phyloP scores from a whole-genome alignment of 2,888 invertebrate genomes.

The Gandaritis pyraliata region DNA sequence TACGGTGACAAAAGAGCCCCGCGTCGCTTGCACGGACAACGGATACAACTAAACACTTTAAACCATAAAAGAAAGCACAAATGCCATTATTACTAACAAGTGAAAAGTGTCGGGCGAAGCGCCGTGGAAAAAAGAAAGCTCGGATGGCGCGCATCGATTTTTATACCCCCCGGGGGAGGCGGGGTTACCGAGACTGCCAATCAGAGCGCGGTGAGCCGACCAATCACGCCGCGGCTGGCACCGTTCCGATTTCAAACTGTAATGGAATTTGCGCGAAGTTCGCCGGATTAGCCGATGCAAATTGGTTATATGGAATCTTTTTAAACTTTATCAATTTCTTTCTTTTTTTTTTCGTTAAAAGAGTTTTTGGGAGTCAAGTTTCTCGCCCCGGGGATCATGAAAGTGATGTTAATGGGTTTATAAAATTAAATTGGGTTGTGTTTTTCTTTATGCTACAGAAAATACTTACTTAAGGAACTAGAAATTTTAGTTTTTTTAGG shows the following conservation, averaged over 20 bases:
- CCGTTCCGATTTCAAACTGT: constrained; percentile 76
- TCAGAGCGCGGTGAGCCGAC: constrained; percentile 76
- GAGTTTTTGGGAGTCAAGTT: constrained; percentile 39
- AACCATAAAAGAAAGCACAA: constrained; percentile 75
- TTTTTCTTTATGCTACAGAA: too few species aligned
- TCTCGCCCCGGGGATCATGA: constrained; percentile 23
- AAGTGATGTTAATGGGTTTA: constrained; percentile 39
- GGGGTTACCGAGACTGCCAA: constrained; percentile 76
- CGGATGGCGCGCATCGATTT: constrained; percentile 75
- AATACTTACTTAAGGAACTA: too few species aligned
- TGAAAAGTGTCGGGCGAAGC: constrained; percentile 74
- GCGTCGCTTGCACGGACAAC: constrained; percentile 73
- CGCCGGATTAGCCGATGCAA: constrained; percentile 73
- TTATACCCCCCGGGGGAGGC: constrained; percentile 78
- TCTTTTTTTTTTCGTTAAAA: constrained; percentile 35
- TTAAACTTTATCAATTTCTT: constrained; percentile 44
- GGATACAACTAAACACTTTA: constrained; percentile 81
- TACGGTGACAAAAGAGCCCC: constrained; percentile 72
- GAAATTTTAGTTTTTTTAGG: too few species aligned
- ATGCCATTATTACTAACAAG: constrained; percentile 79
- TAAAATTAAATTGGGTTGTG: constrained; percentile 17
- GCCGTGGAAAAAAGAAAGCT: constrained; percentile 73
- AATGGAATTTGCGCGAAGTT: constrained; percentile 81
- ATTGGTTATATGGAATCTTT: constrained; percentile 65
- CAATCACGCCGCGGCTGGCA: constrained; percentile 73